Conservation (phyloP, 1,140 invertebrate species). For the Trichogramma pretiosum region DNA sequence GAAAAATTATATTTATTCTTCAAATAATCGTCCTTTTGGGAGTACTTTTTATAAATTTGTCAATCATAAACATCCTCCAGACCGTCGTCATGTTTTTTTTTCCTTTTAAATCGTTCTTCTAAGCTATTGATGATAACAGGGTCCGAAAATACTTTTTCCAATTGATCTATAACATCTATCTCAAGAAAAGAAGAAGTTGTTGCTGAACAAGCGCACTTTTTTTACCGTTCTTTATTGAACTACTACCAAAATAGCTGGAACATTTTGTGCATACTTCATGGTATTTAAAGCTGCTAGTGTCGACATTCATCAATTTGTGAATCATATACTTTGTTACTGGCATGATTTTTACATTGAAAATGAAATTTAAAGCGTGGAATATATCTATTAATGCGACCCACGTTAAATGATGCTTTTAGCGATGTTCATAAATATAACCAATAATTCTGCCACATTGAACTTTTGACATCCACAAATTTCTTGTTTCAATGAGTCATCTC, state of each 20-base stretch:
- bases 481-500: too few relatives aligned
- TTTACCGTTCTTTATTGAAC: not conserved
- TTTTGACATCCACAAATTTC: too few relatives aligned
- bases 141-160: conserved; percentile 3
- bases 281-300: not conserved
- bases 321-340: not conserved
- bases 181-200: not conserved
- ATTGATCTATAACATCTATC: conserved; percentile 6
- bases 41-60: not conserved
- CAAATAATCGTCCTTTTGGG: not conserved
- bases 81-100: conserved; percentile 6
- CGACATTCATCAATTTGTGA: not conserved
- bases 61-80: conserved; percentile 18
- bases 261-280: not conserved
- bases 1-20: conserved; percentile 5
- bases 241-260: not conserved
- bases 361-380: not conserved
- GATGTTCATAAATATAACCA: not conserved
- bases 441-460: not conserved
- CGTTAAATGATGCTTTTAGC: not conserved
- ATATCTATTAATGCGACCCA: not conserved
- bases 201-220: not conserved
- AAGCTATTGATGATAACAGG: conserved; percentile 1
- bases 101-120: not conserved
- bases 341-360: not conserved